Conservation (phyloP, 2,797 vertebrate genomes). For the Clarias pachynema region DNA sequence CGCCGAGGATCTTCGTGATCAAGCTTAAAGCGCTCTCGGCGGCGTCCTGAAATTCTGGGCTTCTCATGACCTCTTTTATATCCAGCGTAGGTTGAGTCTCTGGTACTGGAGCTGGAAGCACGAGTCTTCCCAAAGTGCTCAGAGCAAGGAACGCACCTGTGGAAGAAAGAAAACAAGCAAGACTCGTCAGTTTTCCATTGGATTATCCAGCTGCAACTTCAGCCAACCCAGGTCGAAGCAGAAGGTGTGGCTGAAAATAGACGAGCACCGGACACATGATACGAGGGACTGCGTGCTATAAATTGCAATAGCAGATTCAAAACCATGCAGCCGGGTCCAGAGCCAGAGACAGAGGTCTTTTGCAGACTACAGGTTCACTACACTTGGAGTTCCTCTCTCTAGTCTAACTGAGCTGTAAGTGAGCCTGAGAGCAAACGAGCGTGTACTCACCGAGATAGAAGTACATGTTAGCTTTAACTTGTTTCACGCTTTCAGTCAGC, state of each 20-base stretch:
- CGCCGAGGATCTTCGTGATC: constrained; percentile 69
- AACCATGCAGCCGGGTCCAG: neutral
- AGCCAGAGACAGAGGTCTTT: neutral
- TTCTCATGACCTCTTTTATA: constrained; percentile 29
- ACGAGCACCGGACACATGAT: neutral
- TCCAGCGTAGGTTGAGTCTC: neutral
- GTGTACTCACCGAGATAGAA: constrained; percentile 42
- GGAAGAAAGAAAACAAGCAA: neutral
- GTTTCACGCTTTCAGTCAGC: neutral
- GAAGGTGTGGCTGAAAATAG: constrained; percentile 2
- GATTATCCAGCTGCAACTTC: neutral
- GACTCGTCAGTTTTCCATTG: neutral
- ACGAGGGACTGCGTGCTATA: neutral
- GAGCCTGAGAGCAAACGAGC: neutral
- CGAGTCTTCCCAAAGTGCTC: neutral
- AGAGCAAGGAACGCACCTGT: constrained; percentile 17
- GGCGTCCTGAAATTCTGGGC: constrained; percentile 62
- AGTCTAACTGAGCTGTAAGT: neutral
- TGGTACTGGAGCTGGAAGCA: constrained; percentile 31
- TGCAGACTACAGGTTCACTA: neutral
- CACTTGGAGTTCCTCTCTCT: neutral
- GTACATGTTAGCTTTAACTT: constrained; percentile 34
- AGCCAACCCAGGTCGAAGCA: neutral
- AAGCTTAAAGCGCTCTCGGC: constrained; percentile 69
- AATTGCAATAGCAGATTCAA: neutral